phyloP scores from a whole-genome alignment of 2,113 vertebrate species.

The Notothenia rossii region DNA sequence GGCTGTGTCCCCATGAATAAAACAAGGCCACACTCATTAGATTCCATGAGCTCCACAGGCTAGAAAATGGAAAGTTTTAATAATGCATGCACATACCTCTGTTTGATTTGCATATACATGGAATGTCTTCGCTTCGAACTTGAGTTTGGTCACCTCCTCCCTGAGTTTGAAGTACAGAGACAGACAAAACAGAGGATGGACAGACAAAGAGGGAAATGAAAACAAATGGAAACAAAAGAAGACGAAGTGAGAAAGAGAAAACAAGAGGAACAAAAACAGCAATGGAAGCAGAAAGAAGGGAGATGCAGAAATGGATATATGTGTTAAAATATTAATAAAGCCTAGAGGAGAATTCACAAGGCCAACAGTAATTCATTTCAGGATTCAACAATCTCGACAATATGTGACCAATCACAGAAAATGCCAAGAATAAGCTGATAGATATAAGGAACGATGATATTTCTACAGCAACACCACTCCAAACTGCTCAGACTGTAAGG shows the following conservation, averaged over 20 bases:
- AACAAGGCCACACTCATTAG: constrained; percentile 32
- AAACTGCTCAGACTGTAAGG: constrained; percentile 10
- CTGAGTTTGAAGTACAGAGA: constrained; percentile 76
- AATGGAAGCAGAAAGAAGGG: not conserved
- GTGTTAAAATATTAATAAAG: constrained; percentile 45
- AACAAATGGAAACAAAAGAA: not conserved
- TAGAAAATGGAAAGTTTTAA: constrained; percentile 26
- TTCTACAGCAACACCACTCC: not conserved
- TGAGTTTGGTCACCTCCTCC: constrained; percentile 98
- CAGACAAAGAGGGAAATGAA: not conserved
- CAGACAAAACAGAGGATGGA: not conserved
- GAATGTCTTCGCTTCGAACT: constrained; percentile 99
- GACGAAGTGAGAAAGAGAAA: not conserved
- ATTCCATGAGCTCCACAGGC: constrained; percentile 23
- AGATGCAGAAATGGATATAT: constrained; percentile 24
- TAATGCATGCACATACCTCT: constrained; percentile 88
- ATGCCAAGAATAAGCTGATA: not conserved
- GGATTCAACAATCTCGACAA: constrained; percentile 20
- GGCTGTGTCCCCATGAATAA: constrained; percentile 48
- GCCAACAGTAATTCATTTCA: constrained; percentile 11
- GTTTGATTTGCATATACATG: constrained; percentile 97
- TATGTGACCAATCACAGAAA: constrained; percentile 28
- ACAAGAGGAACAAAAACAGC: not conserved
- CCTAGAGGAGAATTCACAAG: constrained; percentile 22
- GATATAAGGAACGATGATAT: too few species aligned